Percentiles rank a stretch among this genome's conserved stretches.
phyloP scores from a whole-genome alignment of 2,888 invertebrate genomes.

The Drosophila neutralis region DNA sequence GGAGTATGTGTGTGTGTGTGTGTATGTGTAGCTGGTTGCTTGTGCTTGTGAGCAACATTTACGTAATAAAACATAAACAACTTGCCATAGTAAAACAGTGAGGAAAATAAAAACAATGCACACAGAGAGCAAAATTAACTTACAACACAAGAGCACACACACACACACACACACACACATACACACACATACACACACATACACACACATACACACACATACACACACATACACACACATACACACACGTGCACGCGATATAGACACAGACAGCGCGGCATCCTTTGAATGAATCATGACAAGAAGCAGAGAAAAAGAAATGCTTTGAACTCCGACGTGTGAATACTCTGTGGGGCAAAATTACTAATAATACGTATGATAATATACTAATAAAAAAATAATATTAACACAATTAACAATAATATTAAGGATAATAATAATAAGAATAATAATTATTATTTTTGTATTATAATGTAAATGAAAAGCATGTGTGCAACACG shows the following conservation, averaged over 20 bases:
- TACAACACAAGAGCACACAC: constrained; percentile 2
- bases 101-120: constrained; percentile 10
- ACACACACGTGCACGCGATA: background rate
- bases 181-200: no score
- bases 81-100: constrained; percentile 30
- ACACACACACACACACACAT: background rate
- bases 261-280: constrained; percentile 25
- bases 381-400: no score
- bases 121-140: constrained; percentile 14
- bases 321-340: background rate
- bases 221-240: no score
- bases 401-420: no score
- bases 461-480: background rate
- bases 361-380: background rate
- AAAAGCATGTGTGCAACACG: background rate
- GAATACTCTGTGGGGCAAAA: constrained; percentile 22
- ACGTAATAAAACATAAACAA: constrained; percentile 63
- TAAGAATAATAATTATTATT: background rate
- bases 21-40: background rate
- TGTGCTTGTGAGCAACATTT: constrained; percentile 37
- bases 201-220: constrained; percentile 3
- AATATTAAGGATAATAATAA: no score
- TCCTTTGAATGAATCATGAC: constrained; percentile 50
- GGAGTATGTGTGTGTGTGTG: background rate
- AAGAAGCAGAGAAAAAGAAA: constrained; percentile 5